Percentiles rank a stretch among this genome's conserved stretches.
phyloP scores from a whole-genome alignment of 37 sponge, comb jelly and placozoan genomes.

The Diacarnus erythraeanus region DNA sequence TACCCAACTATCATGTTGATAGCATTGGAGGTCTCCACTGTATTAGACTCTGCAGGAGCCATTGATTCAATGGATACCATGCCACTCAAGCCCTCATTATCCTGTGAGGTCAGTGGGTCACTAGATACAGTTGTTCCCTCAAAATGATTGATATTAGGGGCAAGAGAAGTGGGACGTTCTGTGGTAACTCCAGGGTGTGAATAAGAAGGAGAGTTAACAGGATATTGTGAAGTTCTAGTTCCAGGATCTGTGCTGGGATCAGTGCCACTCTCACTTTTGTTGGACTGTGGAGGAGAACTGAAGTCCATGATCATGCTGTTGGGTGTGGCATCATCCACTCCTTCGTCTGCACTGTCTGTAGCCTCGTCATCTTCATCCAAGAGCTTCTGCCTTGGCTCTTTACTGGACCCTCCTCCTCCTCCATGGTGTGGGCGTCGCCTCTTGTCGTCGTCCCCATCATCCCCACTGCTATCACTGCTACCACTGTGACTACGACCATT shows the following conservation, averaged over 20 bases:
- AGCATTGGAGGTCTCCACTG: neutral
- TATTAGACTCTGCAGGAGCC: constrained; percentile 1
- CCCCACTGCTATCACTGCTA: constrained; percentile 27
- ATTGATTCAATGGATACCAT: constrained; percentile 1
- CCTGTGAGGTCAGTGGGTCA: neutral
- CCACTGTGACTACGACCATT: neutral
- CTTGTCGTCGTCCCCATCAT: constrained; percentile 32
- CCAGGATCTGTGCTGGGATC: neutral
- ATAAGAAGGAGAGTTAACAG: neutral
- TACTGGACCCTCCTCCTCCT: neutral
- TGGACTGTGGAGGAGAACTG: neutral
- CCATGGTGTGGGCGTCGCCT: neutral
- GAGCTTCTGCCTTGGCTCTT: constrained; percentile 7
- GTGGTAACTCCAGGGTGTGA: neutral
- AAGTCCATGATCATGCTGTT: constrained; percentile 11
- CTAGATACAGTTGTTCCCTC: neutral
- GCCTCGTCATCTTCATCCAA: constrained; percentile 47
- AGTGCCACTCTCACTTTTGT: neutral
- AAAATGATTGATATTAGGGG: neutral
- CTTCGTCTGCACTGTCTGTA: constrained; percentile 66
- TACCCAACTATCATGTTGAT: constrained; percentile 49
- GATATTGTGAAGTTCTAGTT: neutral
- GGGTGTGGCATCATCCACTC: constrained; percentile 13
- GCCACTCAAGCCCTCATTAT: neutral
- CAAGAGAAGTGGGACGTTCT: neutral